Conservation (phyloP, 2,888 invertebrate species). For the Xanthia togata region DNA sequence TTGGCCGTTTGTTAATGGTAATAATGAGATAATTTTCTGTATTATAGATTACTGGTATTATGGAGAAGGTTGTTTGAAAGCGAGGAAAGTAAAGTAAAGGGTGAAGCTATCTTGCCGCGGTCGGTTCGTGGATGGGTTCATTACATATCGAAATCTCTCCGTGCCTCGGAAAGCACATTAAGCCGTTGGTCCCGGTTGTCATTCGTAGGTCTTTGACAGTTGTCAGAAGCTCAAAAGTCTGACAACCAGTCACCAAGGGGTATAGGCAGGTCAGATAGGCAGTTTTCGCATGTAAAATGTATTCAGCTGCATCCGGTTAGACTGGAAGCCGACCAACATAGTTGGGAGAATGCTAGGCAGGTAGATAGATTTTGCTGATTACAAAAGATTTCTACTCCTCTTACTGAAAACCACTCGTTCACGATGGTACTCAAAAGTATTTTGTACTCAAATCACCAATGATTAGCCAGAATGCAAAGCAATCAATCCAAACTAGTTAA, state of each 20-base stretch:
- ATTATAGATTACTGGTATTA: background rate
- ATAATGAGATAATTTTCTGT: conserved; percentile 16
- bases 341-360: background rate
- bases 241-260: background rate
- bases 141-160: background rate
- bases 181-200: background rate
- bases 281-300: background rate
- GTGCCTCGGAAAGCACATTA: background rate
- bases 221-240: background rate
- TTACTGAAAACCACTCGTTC: background rate
- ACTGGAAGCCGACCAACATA: background rate
- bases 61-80: background rate
- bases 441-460: background rate
- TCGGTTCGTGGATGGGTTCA: background rate
- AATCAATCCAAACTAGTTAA: background rate
- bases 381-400: background rate
- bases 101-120: background rate
- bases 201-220: background rate
- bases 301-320: background rate
- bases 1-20: conserved; percentile 22
- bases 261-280: background rate
- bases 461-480: background rate
- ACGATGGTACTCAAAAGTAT: background rate
- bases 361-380: background rate
- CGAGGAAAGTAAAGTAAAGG: background rate